Conservation (phyloP, 2,113 vertebrate genomes). For the Tylochromis polylepis region DNA sequence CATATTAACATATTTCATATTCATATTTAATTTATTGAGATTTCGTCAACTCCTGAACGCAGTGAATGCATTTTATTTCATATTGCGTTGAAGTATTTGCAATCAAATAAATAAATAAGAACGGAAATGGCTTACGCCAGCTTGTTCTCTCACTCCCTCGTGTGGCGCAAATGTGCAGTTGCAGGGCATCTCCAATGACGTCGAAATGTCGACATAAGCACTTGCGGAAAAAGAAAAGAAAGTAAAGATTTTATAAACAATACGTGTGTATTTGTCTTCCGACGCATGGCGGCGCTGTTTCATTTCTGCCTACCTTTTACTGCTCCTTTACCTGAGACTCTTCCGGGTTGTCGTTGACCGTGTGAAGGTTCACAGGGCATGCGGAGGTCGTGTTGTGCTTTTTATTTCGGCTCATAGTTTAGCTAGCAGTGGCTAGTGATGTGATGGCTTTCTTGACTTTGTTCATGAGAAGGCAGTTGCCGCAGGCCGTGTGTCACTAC, state of each 20-base stretch:
- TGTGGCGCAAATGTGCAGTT: neutral
- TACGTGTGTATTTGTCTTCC: fast-evolving
- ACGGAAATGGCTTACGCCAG: neutral
- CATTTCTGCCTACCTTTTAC: neutral
- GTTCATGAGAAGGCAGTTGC: slow-evolving; percentile 55
- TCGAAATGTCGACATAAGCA: neutral
- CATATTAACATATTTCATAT: neutral
- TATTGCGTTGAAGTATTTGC: neutral
- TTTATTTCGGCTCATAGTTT: neutral
- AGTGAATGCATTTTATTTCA: neutral
- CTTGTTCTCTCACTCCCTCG: neutral
- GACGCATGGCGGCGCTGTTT: slow-evolving; percentile 34
- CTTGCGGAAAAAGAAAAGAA: neutral
- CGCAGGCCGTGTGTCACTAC: slow-evolving; percentile 29
- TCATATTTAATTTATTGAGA: neutral
- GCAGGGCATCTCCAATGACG: neutral
- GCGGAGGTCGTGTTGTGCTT: slow-evolving; percentile 57
- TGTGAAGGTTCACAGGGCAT: slow-evolving; percentile 54
- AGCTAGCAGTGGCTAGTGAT: neutral
- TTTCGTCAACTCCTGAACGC: neutral
- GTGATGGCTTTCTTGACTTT: slow-evolving; percentile 64
- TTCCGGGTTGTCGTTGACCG: slow-evolving; percentile 28
- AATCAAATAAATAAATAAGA: neutral
- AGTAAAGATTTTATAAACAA: neutral
- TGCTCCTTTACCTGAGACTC: too few species aligned